phyloP scores from a whole-genome alignment of 2,888 invertebrate species.

The Eremobia ochroleuca region DNA sequence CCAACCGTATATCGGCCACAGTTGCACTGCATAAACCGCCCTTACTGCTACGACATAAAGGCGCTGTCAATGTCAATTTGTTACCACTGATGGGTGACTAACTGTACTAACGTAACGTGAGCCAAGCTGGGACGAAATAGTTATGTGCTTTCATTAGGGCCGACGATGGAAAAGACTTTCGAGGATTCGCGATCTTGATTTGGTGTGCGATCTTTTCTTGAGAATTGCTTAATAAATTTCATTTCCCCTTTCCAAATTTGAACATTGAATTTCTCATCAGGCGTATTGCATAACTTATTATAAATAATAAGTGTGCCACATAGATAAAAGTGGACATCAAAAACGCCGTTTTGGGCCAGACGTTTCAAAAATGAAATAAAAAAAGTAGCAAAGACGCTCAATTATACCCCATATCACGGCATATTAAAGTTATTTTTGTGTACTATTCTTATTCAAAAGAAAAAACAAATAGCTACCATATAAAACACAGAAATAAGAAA shows the following conservation, averaged over 20 bases:
- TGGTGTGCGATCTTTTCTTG: background rate
- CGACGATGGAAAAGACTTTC: constrained; percentile 31
- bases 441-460: background rate
- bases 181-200: background rate
- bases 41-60: background rate
- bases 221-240: background rate
- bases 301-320: background rate
- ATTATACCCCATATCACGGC: too few species aligned
- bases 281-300: background rate
- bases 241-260: background rate
- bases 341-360: background rate
- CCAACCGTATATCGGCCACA: background rate
- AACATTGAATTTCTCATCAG: background rate
- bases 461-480: background rate
- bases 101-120: constrained; percentile 49
- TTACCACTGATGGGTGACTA: background rate
- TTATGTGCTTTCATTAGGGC: constrained; percentile 58
- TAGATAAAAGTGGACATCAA: background rate
- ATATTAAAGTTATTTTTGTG: background rate
- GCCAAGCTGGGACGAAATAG: constrained; percentile 66
- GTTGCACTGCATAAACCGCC: background rate
- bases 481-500: background rate
- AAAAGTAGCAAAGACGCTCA: too few species aligned
- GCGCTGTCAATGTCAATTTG: background rate
- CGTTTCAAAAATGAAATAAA: too few species aligned